These are phyloP conservation scores for Trachymyrmex cornetzi DNA, from an alignment of 1,140 invertebrate species.

Conservation along the genomic window DNA sequence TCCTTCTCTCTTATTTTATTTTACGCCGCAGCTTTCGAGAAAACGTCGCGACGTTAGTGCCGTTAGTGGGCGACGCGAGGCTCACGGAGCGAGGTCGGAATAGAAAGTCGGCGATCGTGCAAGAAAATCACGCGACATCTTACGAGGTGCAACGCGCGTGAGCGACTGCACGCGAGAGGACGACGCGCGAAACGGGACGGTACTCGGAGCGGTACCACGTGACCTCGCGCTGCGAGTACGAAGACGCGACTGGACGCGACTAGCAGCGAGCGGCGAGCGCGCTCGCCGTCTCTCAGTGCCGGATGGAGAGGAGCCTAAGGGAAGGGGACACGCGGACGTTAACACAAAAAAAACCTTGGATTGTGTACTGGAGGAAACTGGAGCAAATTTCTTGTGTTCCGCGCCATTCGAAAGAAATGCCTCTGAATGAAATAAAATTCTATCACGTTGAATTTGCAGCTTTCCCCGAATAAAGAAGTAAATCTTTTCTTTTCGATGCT, in stretches of 20 bases:
- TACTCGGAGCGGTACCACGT: neutral
- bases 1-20: neutral
- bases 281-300: constrained; percentile 34
- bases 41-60: neutral
- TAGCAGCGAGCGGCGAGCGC: constrained; percentile 67
- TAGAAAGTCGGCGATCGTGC: constrained; percentile 77
- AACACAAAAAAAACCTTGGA: constrained; percentile 7
- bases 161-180: constrained; percentile 42
- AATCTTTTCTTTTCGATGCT: neutral
- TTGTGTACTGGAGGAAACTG: neutral
- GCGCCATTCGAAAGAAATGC: neutral
- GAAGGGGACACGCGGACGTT: neutral
- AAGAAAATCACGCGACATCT: neutral
- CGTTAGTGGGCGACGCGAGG: constrained; percentile 41
- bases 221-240: constrained; percentile 69
- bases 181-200: neutral
- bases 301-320: neutral
- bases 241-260: constrained; percentile 77
- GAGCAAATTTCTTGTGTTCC: neutral
- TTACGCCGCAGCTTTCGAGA: neutral
- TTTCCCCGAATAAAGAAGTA: neutral
- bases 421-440: neutral
- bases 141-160: constrained; percentile 32
- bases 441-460: neutral
- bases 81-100: constrained; percentile 75